phyloP scores from a whole-genome alignment of 2,113 vertebrate species.

The Halichoeres trimaculatus region DNA sequence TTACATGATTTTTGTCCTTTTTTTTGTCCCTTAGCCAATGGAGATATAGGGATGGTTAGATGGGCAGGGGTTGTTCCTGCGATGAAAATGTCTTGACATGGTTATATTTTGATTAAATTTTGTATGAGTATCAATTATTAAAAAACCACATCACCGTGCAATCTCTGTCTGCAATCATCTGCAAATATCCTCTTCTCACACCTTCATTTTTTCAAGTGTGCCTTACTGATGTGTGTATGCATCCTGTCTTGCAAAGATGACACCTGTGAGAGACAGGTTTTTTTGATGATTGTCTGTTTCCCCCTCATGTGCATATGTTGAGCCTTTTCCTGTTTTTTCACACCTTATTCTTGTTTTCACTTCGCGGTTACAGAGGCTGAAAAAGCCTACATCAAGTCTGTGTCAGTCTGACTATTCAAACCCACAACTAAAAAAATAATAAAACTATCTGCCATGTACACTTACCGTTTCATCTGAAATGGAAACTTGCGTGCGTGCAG shows the following conservation, averaged over 20 bases:
- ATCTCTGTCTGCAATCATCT: constrained; percentile 31
- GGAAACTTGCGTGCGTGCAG: neutral
- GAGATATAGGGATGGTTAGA: no score
- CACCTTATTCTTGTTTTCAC: constrained; percentile 54
- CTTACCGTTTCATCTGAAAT: neutral
- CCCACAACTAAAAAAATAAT: neutral
- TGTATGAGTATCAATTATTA: no score
- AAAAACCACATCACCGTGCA: constrained; percentile 45
- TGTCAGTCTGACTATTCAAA: neutral
- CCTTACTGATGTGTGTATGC: neutral
- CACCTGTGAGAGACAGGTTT: constrained; percentile 37
- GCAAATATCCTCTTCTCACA: neutral
- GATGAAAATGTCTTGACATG: no score
- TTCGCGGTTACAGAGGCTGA: neutral
- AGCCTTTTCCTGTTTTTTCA: constrained; percentile 69
- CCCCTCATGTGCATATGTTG: neutral
- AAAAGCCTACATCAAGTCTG: neutral
- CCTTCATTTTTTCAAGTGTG: constrained; percentile 8
- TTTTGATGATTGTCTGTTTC: constrained; percentile 30
- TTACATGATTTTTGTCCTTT: no score
- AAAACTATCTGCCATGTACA: neutral
- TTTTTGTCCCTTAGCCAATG: no score
- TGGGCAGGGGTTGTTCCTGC: no score
- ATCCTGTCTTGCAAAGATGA: constrained; percentile 13
- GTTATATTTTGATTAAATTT: no score